Percentiles rank a stretch among this genome's conserved stretches.
Evolutionary conservation across 2,113 vertebrate species (phyloP).

Genomic region (Ramphastos sulfuratus): DNA sequence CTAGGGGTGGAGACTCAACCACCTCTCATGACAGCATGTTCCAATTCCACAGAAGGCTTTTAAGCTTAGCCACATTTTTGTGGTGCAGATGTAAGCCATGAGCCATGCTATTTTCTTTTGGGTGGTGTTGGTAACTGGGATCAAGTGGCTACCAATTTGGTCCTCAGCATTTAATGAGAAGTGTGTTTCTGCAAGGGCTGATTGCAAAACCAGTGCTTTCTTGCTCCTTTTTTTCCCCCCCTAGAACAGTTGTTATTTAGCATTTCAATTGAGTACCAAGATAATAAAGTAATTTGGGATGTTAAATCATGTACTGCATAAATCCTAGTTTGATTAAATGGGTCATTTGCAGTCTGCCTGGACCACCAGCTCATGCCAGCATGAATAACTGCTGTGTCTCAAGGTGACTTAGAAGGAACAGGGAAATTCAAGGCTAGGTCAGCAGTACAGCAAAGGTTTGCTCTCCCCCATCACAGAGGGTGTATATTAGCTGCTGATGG

Average conservation of each 20-base stretch:
- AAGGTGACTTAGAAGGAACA: neutral
- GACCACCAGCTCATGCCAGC: neutral
- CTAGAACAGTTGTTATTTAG: neutral
- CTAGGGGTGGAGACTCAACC: no score
- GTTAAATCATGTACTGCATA: neutral
- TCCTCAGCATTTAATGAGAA: neutral
- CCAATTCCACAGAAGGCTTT: neutral
- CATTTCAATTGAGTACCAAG: neutral
- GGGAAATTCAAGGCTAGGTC: neutral
- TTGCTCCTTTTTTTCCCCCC: neutral
- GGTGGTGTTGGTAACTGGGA: neutral
- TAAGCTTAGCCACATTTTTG: neutral
- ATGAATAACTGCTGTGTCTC: neutral
- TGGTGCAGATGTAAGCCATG: fast-evolving
- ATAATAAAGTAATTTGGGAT: neutral
- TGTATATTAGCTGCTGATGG: neutral
- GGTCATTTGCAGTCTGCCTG: neutral
- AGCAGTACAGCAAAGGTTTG: neutral
- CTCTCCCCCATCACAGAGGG: neutral
- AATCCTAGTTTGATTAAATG: neutral
- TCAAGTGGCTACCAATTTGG: neutral
- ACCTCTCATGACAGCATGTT: no score
- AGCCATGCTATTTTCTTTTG: neutral
- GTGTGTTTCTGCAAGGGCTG: neutral
- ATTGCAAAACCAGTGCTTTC: neutral